phyloP scores from a whole-genome alignment of 2,888 invertebrate genomes.

The Perdita meconis region DNA sequence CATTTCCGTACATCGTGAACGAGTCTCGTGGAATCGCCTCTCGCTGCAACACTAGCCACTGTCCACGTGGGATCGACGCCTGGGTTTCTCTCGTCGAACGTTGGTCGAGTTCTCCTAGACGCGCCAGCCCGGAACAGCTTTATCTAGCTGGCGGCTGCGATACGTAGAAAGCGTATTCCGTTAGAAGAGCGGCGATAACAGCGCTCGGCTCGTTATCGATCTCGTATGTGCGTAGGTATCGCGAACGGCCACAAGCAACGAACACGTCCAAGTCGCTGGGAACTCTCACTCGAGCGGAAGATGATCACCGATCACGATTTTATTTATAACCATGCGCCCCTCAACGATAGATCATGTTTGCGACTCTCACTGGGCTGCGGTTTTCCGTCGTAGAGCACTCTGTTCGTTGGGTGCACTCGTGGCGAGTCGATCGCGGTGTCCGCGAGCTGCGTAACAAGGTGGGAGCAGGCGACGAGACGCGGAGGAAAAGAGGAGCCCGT shows the following conservation, averaged over 20 bases:
- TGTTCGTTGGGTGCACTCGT: conserved; percentile 5
- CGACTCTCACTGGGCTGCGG: conserved; percentile 46
- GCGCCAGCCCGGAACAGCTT: too few species aligned
- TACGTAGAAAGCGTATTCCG: too few species aligned
- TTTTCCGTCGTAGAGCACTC: conserved; percentile 25
- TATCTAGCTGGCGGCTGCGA: too few species aligned
- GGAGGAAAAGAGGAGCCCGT: not conserved
- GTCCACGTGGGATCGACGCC: conserved; percentile 11
- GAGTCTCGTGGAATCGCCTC: conserved; percentile 6
- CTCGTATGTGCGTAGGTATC: not conserved
- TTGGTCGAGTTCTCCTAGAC: not conserved
- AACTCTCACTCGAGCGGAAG: conserved; percentile 7
- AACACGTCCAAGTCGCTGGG: not conserved
- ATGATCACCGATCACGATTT: conserved; percentile 39
- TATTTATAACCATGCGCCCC: conserved; percentile 63
- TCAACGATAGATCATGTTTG: conserved; percentile 76
- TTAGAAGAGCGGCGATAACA: too few species aligned
- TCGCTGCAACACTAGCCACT: conserved; percentile 7
- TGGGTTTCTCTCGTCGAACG: not conserved
- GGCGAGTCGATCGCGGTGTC: not conserved
- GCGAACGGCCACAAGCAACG: not conserved
- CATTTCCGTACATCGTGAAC: conserved; percentile 47
- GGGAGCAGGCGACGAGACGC: not conserved
- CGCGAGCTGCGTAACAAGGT: conserved; percentile 16
- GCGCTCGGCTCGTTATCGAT: too few species aligned